Percentiles rank a stretch among this genome's conserved stretches.
phyloP scores from a whole-genome alignment of 2,113 vertebrate genomes.

The Carettochelys insculpta region DNA sequence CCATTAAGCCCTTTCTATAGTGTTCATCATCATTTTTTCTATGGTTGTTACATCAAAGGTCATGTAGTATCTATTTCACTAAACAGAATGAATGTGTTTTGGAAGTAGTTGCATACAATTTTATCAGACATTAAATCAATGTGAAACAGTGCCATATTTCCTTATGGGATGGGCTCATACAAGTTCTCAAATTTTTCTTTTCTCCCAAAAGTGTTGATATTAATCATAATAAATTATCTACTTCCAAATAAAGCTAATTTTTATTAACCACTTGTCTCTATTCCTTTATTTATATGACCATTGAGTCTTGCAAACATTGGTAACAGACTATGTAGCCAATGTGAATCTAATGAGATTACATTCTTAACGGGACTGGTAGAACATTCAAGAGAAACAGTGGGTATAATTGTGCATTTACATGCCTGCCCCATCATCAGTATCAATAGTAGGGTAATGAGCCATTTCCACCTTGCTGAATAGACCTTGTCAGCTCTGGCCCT shows the following conservation, averaged over 20 bases:
- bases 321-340: conserved; percentile 48
- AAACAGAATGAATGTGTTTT: conserved; percentile 1
- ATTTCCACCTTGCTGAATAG: too few relatives aligned
- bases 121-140: conserved; percentile 10
- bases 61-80: conserved; percentile 3
- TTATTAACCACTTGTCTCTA: conserved; percentile 35
- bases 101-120: background rate
- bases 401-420: conserved; percentile 39
- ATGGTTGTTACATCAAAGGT: conserved; percentile 8
- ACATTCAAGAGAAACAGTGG: conserved; percentile 17
- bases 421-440: conserved; percentile 37
- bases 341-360: conserved; percentile 62
- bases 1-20: conserved; percentile 33
- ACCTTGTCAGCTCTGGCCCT: too few relatives aligned
- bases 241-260: conserved; percentile 23
- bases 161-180: background rate
- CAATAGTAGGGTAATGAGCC: too few relatives aligned
- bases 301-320: conserved; percentile 38
- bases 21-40: conserved; percentile 36
- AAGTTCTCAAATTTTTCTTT: conserved; percentile 19
- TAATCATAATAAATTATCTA: conserved; percentile 19
- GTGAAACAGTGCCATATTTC: background rate
- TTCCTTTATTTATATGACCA: conserved; percentile 35
- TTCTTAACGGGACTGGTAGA: conserved; percentile 49
- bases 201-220: conserved; percentile 19